Evolutionary conservation across 2,888 invertebrate species (phyloP).

Genomic region (Eupsilia transversa): DNA sequence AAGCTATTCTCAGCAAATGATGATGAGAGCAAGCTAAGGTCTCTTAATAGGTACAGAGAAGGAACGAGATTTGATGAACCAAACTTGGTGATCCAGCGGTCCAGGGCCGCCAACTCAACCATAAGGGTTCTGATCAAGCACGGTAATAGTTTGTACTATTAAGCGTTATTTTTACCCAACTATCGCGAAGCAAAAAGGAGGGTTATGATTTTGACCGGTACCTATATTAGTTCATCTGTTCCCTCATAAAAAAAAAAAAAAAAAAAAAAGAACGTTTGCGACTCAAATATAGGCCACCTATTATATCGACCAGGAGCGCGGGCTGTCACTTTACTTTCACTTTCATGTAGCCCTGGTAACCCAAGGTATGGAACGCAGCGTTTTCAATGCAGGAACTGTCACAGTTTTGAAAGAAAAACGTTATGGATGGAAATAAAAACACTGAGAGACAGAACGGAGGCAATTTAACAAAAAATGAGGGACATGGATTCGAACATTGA

Average conservation of each 20-base stretch:
- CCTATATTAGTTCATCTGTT: too few species aligned
- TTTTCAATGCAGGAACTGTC: neutral
- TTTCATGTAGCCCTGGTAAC: conserved; percentile 60
- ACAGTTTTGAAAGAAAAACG: neutral
- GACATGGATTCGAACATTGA: too few species aligned
- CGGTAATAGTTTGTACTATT: too few species aligned
- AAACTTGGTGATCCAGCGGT: neutral
- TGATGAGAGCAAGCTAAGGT: neutral
- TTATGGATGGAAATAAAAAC: neutral
- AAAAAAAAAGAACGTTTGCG: too few species aligned
- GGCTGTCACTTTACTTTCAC: conserved; percentile 66
- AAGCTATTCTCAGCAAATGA: neutral
- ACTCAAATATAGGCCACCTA: too few species aligned
- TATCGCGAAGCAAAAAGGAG: too few species aligned
- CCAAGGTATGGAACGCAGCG: conserved; percentile 50
- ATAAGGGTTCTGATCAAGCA: neutral
- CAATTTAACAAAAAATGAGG: too few species aligned
- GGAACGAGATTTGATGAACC: neutral
- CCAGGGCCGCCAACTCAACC: neutral
- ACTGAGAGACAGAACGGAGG: neutral
- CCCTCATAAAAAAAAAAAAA: too few species aligned
- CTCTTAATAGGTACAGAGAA: neutral
- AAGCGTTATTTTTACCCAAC: too few species aligned
- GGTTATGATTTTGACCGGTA: too few species aligned
- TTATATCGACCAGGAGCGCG: too few species aligned